Percentiles rank a stretch among this genome's conserved stretches.
Conservation (phyloP, 1,140 invertebrate genomes). For the Lethrus apterus region DNA sequence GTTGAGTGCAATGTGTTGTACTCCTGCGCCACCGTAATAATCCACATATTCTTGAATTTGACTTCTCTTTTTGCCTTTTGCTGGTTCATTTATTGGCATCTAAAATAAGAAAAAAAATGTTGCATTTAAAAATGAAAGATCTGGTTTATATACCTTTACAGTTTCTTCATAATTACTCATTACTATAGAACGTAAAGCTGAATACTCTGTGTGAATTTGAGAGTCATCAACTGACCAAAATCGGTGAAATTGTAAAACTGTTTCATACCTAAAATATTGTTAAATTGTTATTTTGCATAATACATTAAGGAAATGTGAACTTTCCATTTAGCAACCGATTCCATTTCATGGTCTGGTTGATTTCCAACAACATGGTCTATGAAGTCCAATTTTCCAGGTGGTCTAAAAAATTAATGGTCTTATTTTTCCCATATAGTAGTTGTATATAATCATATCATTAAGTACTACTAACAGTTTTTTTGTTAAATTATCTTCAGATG, state of each 20-base stretch:
- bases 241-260: slow-evolving; percentile 88
- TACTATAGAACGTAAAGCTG: slow-evolving; percentile 91
- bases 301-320: slow-evolving; percentile 9
- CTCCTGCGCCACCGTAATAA: slow-evolving; percentile 94
- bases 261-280: slow-evolving; percentile 68
- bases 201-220: slow-evolving; percentile 94
- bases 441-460: too few species aligned
- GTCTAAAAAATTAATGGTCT: slow-evolving; percentile 46
- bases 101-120: slow-evolving; percentile 29
- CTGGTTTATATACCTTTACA: slow-evolving; percentile 65
- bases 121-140: too few species aligned
- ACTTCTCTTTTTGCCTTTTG: slow-evolving; percentile 89
- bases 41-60: slow-evolving; percentile 99
- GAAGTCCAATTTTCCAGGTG: slow-evolving; percentile 71
- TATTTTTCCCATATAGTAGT: background rate
- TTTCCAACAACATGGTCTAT: slow-evolving; percentile 98
- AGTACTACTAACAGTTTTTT: slow-evolving; percentile 65
- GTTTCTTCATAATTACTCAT: slow-evolving; percentile 98
- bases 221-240: slow-evolving; percentile 99
- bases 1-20: slow-evolving; percentile 97
- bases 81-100: slow-evolving; percentile 98
- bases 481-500: slow-evolving; percentile 52
- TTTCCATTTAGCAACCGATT: slow-evolving; percentile 77
- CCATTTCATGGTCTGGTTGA: slow-evolving; percentile 90
- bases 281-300: slow-evolving; percentile 4